Percentiles rank a stretch among this genome's conserved stretches.
Conservation (phyloP, 2,113 vertebrate species). For the Eulemur rufifrons region DNA sequence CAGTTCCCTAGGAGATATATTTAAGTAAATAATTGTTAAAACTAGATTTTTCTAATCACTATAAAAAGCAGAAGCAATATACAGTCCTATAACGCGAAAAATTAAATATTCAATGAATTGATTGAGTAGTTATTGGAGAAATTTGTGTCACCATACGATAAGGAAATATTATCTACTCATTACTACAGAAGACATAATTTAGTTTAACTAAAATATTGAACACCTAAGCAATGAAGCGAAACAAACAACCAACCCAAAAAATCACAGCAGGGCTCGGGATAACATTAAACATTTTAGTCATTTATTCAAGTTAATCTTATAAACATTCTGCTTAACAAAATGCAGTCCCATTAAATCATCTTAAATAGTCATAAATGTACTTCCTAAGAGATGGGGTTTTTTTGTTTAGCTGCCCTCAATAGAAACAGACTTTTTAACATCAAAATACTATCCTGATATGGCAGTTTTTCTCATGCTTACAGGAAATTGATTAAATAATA, state of each 20-base stretch:
- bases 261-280: background rate
- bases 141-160: background rate
- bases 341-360: background rate
- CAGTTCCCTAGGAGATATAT: background rate
- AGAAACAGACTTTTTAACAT: background rate
- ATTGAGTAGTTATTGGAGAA: background rate
- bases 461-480: background rate
- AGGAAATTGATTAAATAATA: background rate
- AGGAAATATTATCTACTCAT: background rate
- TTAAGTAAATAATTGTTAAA: background rate
- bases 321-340: background rate
- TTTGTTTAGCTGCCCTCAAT: background rate
- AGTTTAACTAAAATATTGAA: background rate
- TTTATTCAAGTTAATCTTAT: background rate
- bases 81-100: background rate
- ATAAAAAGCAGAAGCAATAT: background rate
- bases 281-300: background rate
- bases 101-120: background rate
- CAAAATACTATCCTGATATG: background rate
- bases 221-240: background rate
- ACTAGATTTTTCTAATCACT: background rate
- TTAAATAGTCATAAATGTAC: background rate
- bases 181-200: background rate
- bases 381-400: background rate
- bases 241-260: background rate